phyloP scores from a whole-genome alignment of 2,888 invertebrate species.

The Drosophila prostipennis region DNA sequence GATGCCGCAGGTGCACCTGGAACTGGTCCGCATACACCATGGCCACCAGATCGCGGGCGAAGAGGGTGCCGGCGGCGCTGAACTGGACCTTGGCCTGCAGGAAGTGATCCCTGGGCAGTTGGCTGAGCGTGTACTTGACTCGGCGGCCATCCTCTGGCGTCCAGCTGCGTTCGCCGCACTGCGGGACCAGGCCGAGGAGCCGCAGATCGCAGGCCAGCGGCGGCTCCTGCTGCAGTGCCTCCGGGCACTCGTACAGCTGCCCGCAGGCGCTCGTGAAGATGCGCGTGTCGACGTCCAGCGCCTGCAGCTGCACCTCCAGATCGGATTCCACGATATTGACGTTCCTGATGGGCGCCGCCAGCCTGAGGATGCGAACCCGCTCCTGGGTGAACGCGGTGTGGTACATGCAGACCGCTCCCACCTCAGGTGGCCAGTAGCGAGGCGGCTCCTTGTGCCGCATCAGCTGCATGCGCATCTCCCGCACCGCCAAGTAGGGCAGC shows the following conservation, averaged over 20 bases:
- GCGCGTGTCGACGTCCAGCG: slow-evolving; percentile 59
- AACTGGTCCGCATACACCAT: slow-evolving; percentile 43
- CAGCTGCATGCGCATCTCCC: slow-evolving; percentile 34
- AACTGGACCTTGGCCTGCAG: slow-evolving; percentile 54
- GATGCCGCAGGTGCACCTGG: slow-evolving; percentile 23
- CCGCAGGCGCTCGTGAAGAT: slow-evolving; percentile 39
- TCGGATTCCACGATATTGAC: slow-evolving; percentile 38
- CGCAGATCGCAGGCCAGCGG: slow-evolving; percentile 54
- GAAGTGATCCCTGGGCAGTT: slow-evolving; percentile 31
- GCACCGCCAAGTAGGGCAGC: background rate
- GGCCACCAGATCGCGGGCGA: slow-evolving; percentile 33
- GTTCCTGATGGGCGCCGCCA: slow-evolving; percentile 43
- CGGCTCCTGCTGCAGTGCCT: slow-evolving; percentile 17
- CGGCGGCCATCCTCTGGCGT: slow-evolving; percentile 12
- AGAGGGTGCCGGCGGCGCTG: slow-evolving; percentile 55
- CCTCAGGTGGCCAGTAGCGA: slow-evolving; percentile 57
- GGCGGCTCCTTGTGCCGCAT: slow-evolving; percentile 5
- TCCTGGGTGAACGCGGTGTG: slow-evolving; percentile 33
- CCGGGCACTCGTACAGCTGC: slow-evolving; percentile 48
- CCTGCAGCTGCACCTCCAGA: slow-evolving; percentile 55
- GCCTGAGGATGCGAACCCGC: slow-evolving; percentile 54
- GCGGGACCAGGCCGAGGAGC: slow-evolving; percentile 54
- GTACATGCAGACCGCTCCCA: slow-evolving; percentile 41
- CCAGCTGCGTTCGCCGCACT: slow-evolving; percentile 56
- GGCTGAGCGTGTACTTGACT: slow-evolving; percentile 34